phyloP scores from a whole-genome alignment of 2,113 vertebrate genomes.

The Poeciliopsis retropinna region DNA sequence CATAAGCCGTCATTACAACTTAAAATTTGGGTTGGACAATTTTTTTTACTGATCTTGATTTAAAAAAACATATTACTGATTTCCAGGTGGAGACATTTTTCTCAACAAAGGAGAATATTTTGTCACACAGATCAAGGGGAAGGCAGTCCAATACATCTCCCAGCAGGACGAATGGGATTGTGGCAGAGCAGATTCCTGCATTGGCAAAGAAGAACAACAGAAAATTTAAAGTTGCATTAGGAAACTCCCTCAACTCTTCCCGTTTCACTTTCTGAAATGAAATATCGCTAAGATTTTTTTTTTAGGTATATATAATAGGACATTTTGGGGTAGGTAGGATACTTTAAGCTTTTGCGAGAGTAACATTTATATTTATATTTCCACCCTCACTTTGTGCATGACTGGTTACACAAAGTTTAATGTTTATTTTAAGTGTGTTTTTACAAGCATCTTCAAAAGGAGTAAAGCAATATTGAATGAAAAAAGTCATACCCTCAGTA shows the following conservation, averaged over 20 bases:
- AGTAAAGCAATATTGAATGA: background rate
- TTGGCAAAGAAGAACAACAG: background rate
- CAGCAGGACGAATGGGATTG: slow-evolving; percentile 92
- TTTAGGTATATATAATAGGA: no score
- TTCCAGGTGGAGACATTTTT: slow-evolving; percentile 98
- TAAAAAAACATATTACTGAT: slow-evolving; percentile 79
- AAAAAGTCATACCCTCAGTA: slow-evolving; percentile 86
- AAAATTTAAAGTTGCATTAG: background rate
- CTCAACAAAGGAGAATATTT: slow-evolving; percentile 97
- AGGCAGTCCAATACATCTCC: slow-evolving; percentile 97
- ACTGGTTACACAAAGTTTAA: no score
- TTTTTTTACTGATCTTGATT: background rate
- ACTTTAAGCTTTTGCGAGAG: no score
- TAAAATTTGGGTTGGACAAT: background rate
- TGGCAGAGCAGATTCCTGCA: slow-evolving; percentile 94
- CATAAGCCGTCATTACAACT: background rate
- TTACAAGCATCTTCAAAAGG: background rate
- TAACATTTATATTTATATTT: no score
- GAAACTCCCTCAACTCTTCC: no score
- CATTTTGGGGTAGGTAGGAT: no score
- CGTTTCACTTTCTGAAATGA: no score
- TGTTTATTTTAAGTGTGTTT: no score
- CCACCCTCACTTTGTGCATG: no score
- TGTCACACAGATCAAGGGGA: slow-evolving; percentile 95
- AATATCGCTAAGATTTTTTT: no score